Evolutionary conservation across 2,888 invertebrate genomes (phyloP).

Genomic region (Bellardia bayeri): DNA sequence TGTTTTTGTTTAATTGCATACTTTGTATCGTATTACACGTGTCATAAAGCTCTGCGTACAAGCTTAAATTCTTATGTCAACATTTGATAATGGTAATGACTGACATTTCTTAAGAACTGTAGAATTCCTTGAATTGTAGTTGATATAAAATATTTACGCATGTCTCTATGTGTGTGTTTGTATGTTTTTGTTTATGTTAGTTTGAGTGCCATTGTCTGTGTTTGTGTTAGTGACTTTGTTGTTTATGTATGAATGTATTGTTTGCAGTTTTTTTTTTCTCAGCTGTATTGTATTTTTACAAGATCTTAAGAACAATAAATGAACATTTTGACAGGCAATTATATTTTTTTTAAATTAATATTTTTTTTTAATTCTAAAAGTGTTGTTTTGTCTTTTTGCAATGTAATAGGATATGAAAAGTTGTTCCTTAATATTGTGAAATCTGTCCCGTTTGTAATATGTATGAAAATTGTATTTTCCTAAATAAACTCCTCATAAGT

Average conservation of each 20-base stretch:
- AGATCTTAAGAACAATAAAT: constrained; percentile 41
- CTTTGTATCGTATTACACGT: constrained; percentile 76
- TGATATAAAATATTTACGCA: constrained; percentile 16
- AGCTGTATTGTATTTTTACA: constrained; percentile 12
- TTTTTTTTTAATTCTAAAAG: neutral
- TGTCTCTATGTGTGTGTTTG: neutral
- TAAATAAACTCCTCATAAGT: too few relatives aligned
- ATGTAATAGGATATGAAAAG: constrained; percentile 19
- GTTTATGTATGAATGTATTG: constrained; percentile 5
- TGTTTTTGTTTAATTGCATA: constrained; percentile 75
- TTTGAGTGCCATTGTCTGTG: constrained; percentile 3
- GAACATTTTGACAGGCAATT: constrained; percentile 62
- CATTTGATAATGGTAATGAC: constrained; percentile 70
- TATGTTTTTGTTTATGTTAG: neutral
- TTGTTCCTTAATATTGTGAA: neutral
- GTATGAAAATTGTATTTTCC: neutral
- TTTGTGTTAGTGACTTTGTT: constrained; percentile 24
- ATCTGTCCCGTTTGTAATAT: neutral
- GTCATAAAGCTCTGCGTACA: constrained; percentile 75
- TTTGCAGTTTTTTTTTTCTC: constrained; percentile 14
- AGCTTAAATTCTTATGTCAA: constrained; percentile 75
- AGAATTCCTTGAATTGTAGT: constrained; percentile 37
- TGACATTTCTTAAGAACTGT: constrained; percentile 58
- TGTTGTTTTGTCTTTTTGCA: constrained; percentile 1
- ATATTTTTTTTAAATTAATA: constrained; percentile 17